Evolutionary conservation across 37 sponge, comb jelly and placozoan genomes (phyloP).

Genomic region (Beroe ovata): DNA sequence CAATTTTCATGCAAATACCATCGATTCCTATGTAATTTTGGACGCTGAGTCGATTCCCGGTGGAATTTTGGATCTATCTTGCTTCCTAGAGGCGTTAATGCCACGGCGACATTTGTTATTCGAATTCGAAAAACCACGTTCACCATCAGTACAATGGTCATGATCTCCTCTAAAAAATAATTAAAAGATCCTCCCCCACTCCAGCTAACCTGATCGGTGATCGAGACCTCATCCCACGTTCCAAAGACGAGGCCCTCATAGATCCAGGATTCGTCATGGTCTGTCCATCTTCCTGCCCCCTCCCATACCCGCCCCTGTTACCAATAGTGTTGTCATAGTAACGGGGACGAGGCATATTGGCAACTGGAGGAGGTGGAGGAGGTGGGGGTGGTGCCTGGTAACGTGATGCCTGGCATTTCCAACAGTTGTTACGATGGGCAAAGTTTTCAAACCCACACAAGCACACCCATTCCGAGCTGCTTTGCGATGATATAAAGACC

Average conservation of each 20-base stretch:
- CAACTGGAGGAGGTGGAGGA: neutral
- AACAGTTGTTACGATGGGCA: constrained; percentile 1
- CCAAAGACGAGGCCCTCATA: neutral
- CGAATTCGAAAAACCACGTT: no score
- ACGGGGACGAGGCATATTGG: neutral
- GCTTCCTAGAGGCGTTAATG: no score
- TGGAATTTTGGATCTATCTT: no score
- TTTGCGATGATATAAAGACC: neutral
- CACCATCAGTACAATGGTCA: no score
- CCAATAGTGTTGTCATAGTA: neutral
- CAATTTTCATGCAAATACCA: no score
- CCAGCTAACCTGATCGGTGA: constrained; percentile 21
- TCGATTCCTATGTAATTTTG: no score
- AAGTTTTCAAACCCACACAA: neutral
- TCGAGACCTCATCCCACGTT: neutral
- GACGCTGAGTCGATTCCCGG: no score
- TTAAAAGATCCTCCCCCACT: no score
- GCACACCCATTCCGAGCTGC: neutral
- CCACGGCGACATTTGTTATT: no score
- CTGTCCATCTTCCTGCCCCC: neutral
- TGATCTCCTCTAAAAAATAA: no score
- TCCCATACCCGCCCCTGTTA: neutral
- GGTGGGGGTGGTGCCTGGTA: neutral
- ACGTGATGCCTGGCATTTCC: neutral
- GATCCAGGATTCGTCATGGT: neutral